These are phyloP conservation scores for Datnioides undecimradiatus DNA, from an alignment of 2,113 vertebrate species.

Conservation along the genomic window DNA sequence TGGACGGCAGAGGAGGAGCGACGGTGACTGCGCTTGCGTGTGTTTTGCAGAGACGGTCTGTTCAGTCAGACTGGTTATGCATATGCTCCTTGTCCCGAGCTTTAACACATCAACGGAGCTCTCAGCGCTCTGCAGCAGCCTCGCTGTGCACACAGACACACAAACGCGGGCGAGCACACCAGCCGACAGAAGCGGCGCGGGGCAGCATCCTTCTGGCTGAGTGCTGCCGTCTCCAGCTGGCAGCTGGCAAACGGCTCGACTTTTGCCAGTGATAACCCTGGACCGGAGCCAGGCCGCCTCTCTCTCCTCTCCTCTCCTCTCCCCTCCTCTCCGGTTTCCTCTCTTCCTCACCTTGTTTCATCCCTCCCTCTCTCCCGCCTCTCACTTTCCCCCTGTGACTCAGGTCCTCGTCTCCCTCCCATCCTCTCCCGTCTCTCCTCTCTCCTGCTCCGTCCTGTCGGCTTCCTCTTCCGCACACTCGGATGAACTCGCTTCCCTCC, in stretches of 20 bases:
- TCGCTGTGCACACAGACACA: slow-evolving; percentile 17
- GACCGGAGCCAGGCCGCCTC: slow-evolving; percentile 60
- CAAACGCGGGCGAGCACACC: slow-evolving; percentile 27
- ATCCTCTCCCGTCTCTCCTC: background rate
- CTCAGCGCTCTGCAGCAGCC: slow-evolving; percentile 24
- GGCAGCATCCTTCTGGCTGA: slow-evolving; percentile 59
- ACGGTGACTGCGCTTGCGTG: background rate
- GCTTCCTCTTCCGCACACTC: slow-evolving; percentile 41
- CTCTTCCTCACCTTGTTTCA: slow-evolving; percentile 22
- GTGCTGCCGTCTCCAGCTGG: slow-evolving; percentile 75
- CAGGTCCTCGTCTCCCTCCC: background rate
- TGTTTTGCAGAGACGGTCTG: background rate
- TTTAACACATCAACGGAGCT: slow-evolving; percentile 21
- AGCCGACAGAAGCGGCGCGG: slow-evolving; percentile 38
- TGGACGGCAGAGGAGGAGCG: background rate
- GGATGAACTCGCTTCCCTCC: slow-evolving; percentile 57
- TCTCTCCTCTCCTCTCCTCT: background rate
- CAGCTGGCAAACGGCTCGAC: slow-evolving; percentile 66
- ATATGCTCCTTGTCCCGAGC: slow-evolving; percentile 45
- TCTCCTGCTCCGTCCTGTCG: slow-evolving; percentile 21
- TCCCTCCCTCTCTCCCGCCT: background rate
- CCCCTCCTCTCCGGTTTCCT: slow-evolving; percentile 27
- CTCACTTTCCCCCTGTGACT: slow-evolving; percentile 32
- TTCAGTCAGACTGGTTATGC: slow-evolving; percentile 24
- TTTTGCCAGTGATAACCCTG: slow-evolving; percentile 69